Conservation (phyloP, 2,888 invertebrate genomes). For the Digitonthophagus gazella region DNA sequence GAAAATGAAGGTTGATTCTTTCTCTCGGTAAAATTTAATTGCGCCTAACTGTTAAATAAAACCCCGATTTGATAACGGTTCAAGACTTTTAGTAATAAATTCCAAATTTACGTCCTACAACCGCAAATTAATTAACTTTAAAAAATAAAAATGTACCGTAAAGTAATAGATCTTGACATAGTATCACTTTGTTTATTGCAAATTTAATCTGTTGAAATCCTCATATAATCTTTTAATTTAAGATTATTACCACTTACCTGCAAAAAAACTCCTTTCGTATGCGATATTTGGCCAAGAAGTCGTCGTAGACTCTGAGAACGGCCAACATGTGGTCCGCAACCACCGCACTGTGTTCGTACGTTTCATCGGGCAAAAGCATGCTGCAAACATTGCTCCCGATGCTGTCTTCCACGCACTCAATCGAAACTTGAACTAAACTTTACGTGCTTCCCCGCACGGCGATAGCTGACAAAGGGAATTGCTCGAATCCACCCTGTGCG, state of each 20-base stretch:
- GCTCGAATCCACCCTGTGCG: not conserved
- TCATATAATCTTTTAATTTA: not conserved
- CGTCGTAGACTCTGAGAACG: slow-evolving; percentile 60
- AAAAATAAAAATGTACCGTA: too few species aligned
- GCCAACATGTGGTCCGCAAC: slow-evolving; percentile 50
- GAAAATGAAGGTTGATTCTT: not conserved
- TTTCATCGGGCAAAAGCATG: slow-evolving; percentile 78
- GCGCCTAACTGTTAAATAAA: not conserved
- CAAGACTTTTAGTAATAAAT: not conserved
- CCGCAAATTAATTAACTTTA: not conserved
- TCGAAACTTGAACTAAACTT: not conserved
- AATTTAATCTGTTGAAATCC: too few species aligned
- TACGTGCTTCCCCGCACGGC: not conserved
- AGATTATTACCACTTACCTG: slow-evolving; percentile 54
- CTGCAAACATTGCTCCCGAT: slow-evolving; percentile 43
- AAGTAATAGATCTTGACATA: not conserved
- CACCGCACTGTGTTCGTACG: slow-evolving; percentile 63
- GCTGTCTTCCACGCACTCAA: slow-evolving; percentile 5
- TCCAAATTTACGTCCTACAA: too few species aligned
- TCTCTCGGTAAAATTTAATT: not conserved
- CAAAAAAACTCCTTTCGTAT: slow-evolving; percentile 78
- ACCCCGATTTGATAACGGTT: not conserved
- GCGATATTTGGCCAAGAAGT: slow-evolving; percentile 63
- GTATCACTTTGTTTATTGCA: too few species aligned
- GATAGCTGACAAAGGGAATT: not conserved